phyloP scores from a whole-genome alignment of 2,888 invertebrate species.

The Automeris io region DNA sequence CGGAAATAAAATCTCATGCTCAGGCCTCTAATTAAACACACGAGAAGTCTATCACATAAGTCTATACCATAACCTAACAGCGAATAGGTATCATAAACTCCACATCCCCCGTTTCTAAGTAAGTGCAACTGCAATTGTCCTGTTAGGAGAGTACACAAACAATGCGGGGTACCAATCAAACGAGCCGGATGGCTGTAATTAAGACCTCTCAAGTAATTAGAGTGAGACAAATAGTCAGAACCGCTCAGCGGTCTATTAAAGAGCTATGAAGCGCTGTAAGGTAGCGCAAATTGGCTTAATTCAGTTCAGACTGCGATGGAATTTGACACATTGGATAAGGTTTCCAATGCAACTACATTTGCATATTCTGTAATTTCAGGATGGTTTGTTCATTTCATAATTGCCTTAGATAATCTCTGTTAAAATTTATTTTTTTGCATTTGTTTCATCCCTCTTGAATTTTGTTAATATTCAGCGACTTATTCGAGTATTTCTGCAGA shows the following conservation, averaged over 20 bases:
- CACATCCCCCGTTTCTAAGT: slow-evolving; percentile 30
- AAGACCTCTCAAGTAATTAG: slow-evolving; percentile 63
- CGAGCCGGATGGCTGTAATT: slow-evolving; percentile 63
- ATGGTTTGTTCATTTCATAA: too few relatives aligned
- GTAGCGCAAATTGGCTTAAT: slow-evolving; percentile 4
- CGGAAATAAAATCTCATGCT: too few relatives aligned
- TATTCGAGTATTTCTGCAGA: too few relatives aligned
- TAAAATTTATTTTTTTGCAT: too few relatives aligned
- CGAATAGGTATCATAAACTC: slow-evolving; percentile 32
- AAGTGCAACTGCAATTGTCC: slow-evolving; percentile 57
- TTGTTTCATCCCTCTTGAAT: too few relatives aligned
- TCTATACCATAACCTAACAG: slow-evolving; percentile 12
- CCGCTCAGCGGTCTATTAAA: slow-evolving; percentile 24
- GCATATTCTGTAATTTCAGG: too few relatives aligned
- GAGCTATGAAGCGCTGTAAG: slow-evolving; percentile 10
- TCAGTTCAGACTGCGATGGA: not conserved
- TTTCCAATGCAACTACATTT: not conserved
- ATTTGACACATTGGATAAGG: not conserved
- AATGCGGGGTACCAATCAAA: slow-evolving; percentile 60
- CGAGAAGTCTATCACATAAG: too few relatives aligned
- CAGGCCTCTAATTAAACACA: too few relatives aligned
- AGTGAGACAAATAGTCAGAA: slow-evolving; percentile 41
- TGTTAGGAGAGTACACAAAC: slow-evolving; percentile 53
- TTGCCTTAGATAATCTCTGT: too few relatives aligned
- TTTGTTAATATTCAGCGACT: too few relatives aligned